phyloP scores from a whole-genome alignment of 2,888 invertebrate species.

The Patella pellucida region DNA sequence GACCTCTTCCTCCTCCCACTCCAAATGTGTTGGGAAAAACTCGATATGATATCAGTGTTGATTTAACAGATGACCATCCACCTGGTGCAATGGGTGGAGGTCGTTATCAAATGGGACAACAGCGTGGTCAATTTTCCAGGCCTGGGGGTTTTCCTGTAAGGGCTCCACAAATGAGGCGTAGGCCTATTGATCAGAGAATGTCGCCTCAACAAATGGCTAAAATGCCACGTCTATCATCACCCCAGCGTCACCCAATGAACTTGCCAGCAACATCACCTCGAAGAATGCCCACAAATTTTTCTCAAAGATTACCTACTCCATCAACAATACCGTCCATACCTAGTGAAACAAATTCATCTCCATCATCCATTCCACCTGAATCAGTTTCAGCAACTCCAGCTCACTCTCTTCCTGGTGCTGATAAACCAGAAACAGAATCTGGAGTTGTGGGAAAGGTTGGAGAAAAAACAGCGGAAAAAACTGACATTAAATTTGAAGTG shows the following conservation, averaged over 20 bases:
- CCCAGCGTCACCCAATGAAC: constrained; percentile 5
- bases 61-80: background rate
- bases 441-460: background rate
- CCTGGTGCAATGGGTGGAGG: background rate
- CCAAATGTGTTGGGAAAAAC: constrained; percentile 8
- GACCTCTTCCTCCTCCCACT: constrained; percentile 6
- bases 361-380: background rate
- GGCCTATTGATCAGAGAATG: constrained; percentile 2
- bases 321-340: constrained; percentile 5
- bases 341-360: background rate
- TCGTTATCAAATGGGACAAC: background rate
- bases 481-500: constrained; percentile 10
- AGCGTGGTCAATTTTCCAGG: background rate
- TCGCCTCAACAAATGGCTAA: constrained; percentile 1
- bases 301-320: background rate
- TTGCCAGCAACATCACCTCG: background rate
- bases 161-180: background rate
- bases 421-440: constrained; percentile 4
- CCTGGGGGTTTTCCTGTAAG: background rate
- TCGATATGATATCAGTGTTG: constrained; percentile 4
- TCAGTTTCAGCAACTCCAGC: constrained; percentile 1
- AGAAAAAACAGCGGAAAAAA: background rate
- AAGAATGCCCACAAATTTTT: background rate
- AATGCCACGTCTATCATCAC: constrained; percentile 1
- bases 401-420: constrained; percentile 6